Evolutionary conservation across 2,888 invertebrate genomes (phyloP), one percentile per base, ranked within the genome.

Genomic region (Notodonta ziczac): DNA sequence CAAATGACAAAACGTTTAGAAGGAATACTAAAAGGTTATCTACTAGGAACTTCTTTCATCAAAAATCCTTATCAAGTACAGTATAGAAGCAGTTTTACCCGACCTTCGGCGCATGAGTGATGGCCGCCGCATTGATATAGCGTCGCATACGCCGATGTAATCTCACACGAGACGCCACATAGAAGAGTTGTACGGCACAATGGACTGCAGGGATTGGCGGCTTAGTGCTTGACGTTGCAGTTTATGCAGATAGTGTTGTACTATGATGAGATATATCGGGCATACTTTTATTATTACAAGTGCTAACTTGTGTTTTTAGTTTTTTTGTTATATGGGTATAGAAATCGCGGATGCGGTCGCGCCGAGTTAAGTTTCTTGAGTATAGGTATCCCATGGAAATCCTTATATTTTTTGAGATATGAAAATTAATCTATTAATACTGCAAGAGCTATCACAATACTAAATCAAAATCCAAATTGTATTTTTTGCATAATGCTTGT

Each of bases 51-150:
- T 46, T n/a, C 5, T 16, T 16, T 3, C 16, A 8, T 50, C 5
- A 6, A 10, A 53, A 35, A 53, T 53, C 52, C 7, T 10, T 14
- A 52, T 52, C 6, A 10, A 10, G 16, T 16, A 9, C 12, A 52
- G 52, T 52, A 32, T 32, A 52, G 12, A 52, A 32, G 13, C 32
- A 1, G 32, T 32, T 32, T 52, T 32, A 52, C 58, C 55, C 61
- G 64, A 70, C 63, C 61, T 57, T 52, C 50, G 6, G 58, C 16
- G 7, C 48, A 56, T 63, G 73, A 69, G 66, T 61, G 67, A 75
- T 70, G 60, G 59, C 57, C 51, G 16, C 32, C 32, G 63, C 64
- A 52, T 66, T 66, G 60, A 67, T 69, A 73, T 67, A 63, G 65
- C 55, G 14, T 42, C 50, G 50, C 16, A 53, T 46, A 50, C 44